These are phyloP conservation scores for Amiota communis DNA, from an alignment of 2,888 invertebrate genomes.

Conservation along the genomic window DNA sequence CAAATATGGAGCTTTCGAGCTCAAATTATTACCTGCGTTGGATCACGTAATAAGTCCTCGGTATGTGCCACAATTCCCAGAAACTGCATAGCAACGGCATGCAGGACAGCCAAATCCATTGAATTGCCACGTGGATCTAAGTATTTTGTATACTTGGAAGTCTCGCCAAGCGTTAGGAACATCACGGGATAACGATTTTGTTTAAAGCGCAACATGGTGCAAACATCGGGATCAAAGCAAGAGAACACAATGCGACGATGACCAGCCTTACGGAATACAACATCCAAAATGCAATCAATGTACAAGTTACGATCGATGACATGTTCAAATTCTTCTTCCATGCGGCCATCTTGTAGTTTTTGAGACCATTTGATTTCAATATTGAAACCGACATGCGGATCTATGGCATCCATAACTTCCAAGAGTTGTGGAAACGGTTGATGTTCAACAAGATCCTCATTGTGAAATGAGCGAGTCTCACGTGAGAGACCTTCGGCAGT, in stretches of 20 bases:
- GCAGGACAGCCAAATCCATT: slow-evolving; percentile 87
- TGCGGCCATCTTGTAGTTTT: slow-evolving; percentile 87
- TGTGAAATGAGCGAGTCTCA: slow-evolving; percentile 83
- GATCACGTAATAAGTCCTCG: slow-evolving; percentile 90
- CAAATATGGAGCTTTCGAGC: slow-evolving; percentile 12
- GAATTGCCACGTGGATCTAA: slow-evolving; percentile 87
- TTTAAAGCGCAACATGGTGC: slow-evolving; percentile 92
- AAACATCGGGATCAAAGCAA: slow-evolving; percentile 96
- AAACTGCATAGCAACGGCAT: slow-evolving; percentile 86
- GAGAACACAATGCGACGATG: slow-evolving; percentile 91
- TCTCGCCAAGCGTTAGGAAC: slow-evolving; percentile 89
- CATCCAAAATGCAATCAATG: slow-evolving; percentile 88
- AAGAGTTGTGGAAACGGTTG: slow-evolving; percentile 96
- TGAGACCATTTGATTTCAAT: slow-evolving; percentile 98
- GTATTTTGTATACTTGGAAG: slow-evolving; percentile 83
- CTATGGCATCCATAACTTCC: slow-evolving; percentile 85
- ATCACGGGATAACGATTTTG: slow-evolving; percentile 98
- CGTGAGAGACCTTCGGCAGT: slow-evolving; percentile 83
- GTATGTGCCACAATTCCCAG: slow-evolving; percentile 94
- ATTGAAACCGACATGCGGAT: slow-evolving; percentile 93
- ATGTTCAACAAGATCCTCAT: slow-evolving; percentile 88
- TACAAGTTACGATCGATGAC: slow-evolving; percentile 91
- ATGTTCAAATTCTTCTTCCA: slow-evolving; percentile 89
- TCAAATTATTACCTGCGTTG: slow-evolving; percentile 78
- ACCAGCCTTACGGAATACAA: slow-evolving; percentile 85